Percentiles rank a stretch among this genome's conserved stretches.
phyloP scores from a whole-genome alignment of 2,113 vertebrate species.

The Lagenorhynchus albirostris region DNA sequence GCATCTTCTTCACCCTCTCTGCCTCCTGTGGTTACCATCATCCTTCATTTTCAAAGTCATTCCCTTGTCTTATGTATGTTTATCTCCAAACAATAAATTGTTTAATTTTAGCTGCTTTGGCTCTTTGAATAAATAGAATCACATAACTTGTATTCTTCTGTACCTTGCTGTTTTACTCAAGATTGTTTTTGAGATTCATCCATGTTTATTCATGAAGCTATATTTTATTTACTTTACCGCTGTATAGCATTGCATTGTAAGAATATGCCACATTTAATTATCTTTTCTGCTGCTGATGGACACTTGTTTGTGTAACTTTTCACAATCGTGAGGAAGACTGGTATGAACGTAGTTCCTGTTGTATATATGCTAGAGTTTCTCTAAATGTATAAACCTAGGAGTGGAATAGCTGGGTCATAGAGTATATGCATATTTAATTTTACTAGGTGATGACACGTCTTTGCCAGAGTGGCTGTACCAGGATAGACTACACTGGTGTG shows the following conservation, averaged over 20 bases:
- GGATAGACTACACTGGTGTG: background rate
- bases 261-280: background rate
- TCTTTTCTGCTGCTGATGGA: background rate
- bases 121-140: background rate
- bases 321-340: background rate
- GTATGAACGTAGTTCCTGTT: background rate
- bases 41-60: background rate
- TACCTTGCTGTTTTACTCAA: background rate
- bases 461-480: background rate
- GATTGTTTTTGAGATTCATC: background rate
- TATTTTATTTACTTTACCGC: background rate
- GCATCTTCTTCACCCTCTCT: background rate
- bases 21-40: background rate
- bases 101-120: slow-evolving; percentile 24
- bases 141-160: background rate
- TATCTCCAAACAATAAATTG: background rate
- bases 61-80: background rate
- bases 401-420: background rate
- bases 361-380: background rate
- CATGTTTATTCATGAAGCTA: background rate
- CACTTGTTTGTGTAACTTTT: background rate
- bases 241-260: background rate
- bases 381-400: background rate
- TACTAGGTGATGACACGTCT: too few species aligned
- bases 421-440: background rate